phyloP scores from a whole-genome alignment of 2,888 invertebrate species.

The Hypercompe scribonia region DNA sequence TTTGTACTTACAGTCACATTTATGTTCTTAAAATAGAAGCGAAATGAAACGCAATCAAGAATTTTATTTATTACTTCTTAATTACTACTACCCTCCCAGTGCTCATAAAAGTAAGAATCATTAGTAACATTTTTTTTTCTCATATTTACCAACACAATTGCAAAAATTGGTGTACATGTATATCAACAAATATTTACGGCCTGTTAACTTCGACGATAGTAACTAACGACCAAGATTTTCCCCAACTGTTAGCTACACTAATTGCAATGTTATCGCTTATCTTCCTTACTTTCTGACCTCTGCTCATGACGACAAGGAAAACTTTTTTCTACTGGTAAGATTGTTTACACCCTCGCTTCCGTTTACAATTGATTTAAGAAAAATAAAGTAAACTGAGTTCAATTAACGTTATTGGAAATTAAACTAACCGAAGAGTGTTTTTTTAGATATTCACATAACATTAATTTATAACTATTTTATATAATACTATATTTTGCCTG shows the following conservation, averaged over 20 bases:
- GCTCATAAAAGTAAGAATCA: too few relatives aligned
- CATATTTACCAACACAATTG: neutral
- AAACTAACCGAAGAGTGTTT: neutral
- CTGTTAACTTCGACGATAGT: constrained; percentile 2
- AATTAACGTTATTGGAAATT: neutral
- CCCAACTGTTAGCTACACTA: constrained; percentile 42
- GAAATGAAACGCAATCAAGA: too few relatives aligned
- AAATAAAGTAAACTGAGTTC: neutral
- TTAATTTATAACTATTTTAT: too few relatives aligned
- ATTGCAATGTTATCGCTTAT: constrained; percentile 51
- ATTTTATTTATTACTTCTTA: too few relatives aligned
- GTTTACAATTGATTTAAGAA: neutral
- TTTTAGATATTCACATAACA: neutral
- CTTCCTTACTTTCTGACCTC: constrained; percentile 24
- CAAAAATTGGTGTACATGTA: neutral
- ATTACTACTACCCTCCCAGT: too few relatives aligned
- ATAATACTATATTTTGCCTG: too few relatives aligned
- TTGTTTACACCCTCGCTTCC: neutral
- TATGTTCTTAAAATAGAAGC: too few relatives aligned
- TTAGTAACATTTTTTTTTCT: neutral
- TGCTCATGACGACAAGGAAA: constrained; percentile 27
- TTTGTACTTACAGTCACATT: too few relatives aligned
- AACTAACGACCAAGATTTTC: constrained; percentile 22
- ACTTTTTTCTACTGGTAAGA: neutral
- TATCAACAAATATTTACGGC: neutral